A percentile compares a stretch with the other conserved stretches of the same genome.
Evolutionary conservation across 2,113 vertebrate genomes (phyloP).

Genomic region (Campylorhamphus procurvoides): DNA sequence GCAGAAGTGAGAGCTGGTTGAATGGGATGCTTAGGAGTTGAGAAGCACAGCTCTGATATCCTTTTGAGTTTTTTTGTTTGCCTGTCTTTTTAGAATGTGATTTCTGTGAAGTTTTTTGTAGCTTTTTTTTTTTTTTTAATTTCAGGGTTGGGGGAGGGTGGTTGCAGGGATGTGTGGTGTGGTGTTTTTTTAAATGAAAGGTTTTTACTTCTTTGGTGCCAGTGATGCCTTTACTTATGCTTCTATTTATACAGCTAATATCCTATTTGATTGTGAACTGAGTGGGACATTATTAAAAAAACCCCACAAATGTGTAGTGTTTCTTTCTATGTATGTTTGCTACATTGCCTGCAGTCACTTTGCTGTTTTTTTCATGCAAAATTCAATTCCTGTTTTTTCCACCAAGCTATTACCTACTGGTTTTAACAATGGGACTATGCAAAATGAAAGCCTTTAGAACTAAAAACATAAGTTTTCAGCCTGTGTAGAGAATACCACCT

Average conservation of each 20-base stretch:
- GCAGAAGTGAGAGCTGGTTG: not conserved
- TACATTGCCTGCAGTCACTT: not conserved
- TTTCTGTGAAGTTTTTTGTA: not conserved
- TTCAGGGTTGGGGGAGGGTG: not conserved
- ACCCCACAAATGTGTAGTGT: rapidly evolving
- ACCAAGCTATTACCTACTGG: not conserved
- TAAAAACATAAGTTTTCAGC: not conserved
- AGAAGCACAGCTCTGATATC: not conserved
- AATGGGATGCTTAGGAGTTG: not conserved
- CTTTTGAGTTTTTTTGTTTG: not conserved
- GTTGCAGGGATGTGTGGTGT: not conserved
- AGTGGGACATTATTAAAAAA: not conserved
- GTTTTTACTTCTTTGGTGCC: not conserved
- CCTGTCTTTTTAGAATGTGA: not conserved
- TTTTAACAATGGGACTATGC: not conserved
- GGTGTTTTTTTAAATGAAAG: not conserved
- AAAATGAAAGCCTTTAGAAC: not conserved
- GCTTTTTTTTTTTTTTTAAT: not conserved
- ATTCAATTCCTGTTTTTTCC: not conserved
- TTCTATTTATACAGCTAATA: not conserved
- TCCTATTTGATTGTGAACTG: not conserved
- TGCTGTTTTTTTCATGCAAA: not conserved
- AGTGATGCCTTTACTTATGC: not conserved
- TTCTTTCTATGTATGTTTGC: not conserved
- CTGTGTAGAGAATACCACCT: not conserved